A percentile compares a stretch with the other conserved stretches of the same genome.
These are phyloP conservation scores for Tenthredo amoena DNA, from an alignment of 2,888 invertebrate genomes.

Conservation along the genomic window DNA sequence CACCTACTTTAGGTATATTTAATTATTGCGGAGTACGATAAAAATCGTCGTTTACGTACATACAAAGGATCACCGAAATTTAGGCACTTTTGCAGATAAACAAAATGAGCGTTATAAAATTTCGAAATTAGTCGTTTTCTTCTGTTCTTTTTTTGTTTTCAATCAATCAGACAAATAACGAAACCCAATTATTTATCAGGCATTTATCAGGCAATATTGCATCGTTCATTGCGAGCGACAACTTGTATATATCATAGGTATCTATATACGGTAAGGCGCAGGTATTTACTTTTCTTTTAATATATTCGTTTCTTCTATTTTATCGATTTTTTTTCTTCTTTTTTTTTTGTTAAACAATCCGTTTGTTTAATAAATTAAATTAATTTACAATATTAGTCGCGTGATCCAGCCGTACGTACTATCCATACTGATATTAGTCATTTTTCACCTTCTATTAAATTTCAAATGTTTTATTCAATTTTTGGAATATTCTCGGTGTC, in stretches of 20 bases:
- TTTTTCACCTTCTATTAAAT: not conserved
- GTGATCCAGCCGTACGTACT: not conserved
- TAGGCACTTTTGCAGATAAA: constrained; percentile 23
- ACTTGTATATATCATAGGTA: not conserved
- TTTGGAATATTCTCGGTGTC: not conserved
- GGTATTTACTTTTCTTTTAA: not conserved
- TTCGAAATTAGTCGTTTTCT: not conserved
- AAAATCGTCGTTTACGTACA: not conserved
- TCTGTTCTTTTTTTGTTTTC: not conserved
- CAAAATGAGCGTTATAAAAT: not conserved
- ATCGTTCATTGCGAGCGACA: not conserved
- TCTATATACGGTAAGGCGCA: not conserved
- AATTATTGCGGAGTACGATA: not conserved
- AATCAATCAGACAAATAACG: too few relatives aligned
- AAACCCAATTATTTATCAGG: too few relatives aligned
- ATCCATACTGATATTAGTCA: not conserved
- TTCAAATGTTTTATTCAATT: not conserved
- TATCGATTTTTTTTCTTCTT: not conserved
- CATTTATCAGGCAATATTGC: not conserved
- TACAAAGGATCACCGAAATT: constrained; percentile 36
- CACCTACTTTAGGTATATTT: not conserved
- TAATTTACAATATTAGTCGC: not conserved
- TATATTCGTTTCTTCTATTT: not conserved
- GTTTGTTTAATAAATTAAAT: not conserved
- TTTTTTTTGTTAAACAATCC: not conserved